These are phyloP conservation scores for Eidolon helvum DNA, from an alignment of 2,113 vertebrate genomes.

Conservation along the genomic window DNA sequence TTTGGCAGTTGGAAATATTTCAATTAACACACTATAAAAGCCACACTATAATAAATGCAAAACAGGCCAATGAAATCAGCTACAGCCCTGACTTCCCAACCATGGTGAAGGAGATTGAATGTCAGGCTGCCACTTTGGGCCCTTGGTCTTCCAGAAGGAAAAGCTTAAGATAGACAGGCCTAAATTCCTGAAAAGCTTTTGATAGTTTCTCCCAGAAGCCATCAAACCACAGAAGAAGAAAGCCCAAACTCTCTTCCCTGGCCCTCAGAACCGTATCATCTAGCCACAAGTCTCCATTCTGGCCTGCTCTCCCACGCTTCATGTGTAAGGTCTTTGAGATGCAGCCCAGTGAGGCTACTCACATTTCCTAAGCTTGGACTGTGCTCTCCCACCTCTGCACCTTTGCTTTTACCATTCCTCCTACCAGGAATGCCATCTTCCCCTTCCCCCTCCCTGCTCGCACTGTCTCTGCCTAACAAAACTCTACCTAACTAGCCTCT, in stretches of 20 bases:
- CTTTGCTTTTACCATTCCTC: not conserved
- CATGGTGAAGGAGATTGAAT: conserved; percentile 69
- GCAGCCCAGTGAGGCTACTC: not conserved
- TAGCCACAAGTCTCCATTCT: not conserved
- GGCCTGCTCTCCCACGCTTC: not conserved
- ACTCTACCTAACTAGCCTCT: not conserved
- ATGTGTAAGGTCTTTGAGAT: not conserved
- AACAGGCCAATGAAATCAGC: conserved; percentile 78
- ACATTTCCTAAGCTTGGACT: not conserved
- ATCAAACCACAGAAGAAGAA: conserved; percentile 55
- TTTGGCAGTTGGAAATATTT: conserved; percentile 82
- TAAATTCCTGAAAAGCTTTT: conserved; percentile 68
- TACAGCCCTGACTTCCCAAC: conserved; percentile 67
- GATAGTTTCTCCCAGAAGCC: conserved; percentile 53
- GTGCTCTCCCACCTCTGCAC: not conserved
- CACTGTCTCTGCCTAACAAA: not conserved
- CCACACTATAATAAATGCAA: conserved; percentile 80
- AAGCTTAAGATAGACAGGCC: conserved; percentile 63
- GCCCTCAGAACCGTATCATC: not conserved
- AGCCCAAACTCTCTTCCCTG: not conserved
- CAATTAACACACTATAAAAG: conserved; percentile 81
- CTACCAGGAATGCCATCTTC: not conserved
- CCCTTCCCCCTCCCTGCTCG: not conserved
- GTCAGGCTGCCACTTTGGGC: conserved; percentile 68
- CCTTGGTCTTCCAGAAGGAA: conserved; percentile 68